Evolutionary conservation across 2,888 invertebrate genomes (phyloP).

Genomic region (Bursaphelenchus okinawaensis): DNA sequence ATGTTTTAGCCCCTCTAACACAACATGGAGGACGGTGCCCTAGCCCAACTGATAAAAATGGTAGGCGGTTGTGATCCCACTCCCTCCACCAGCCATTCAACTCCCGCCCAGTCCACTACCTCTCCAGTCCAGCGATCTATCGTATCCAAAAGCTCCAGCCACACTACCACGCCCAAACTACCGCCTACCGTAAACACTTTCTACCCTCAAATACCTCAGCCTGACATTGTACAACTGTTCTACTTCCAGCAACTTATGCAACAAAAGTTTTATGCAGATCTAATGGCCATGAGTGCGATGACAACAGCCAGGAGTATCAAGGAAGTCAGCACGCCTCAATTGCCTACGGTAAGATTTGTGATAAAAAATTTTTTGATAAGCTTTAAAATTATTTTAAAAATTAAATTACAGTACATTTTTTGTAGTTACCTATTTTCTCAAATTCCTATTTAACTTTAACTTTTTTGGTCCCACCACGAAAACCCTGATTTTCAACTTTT

Average conservation of each 20-base stretch:
- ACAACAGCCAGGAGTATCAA: background rate
- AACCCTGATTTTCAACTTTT: no score
- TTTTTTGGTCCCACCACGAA: no score
- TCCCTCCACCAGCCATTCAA: background rate
- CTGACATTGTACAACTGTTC: background rate
- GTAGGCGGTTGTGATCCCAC: background rate
- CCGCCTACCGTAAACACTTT: background rate
- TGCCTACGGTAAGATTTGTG: background rate
- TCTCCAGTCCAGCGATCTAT: background rate
- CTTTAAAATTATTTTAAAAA: no score
- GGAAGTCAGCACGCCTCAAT: background rate
- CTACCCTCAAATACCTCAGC: background rate
- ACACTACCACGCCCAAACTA: no score
- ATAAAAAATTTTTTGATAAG: no score
- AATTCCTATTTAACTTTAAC: no score
- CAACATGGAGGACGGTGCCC: background rate
- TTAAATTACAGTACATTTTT: no score
- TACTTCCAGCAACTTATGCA: background rate
- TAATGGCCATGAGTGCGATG: background rate
- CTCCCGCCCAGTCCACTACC: background rate
- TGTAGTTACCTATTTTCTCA: no score
- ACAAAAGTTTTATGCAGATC: background rate
- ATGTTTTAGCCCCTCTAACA: no score
- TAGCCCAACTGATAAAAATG: background rate
- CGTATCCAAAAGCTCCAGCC: background rate